Percentiles rank a stretch among this genome's conserved stretches.
These are phyloP conservation scores for Hiodon alosoides DNA, from an alignment of 2,113 vertebrate genomes.

Conservation along the genomic window DNA sequence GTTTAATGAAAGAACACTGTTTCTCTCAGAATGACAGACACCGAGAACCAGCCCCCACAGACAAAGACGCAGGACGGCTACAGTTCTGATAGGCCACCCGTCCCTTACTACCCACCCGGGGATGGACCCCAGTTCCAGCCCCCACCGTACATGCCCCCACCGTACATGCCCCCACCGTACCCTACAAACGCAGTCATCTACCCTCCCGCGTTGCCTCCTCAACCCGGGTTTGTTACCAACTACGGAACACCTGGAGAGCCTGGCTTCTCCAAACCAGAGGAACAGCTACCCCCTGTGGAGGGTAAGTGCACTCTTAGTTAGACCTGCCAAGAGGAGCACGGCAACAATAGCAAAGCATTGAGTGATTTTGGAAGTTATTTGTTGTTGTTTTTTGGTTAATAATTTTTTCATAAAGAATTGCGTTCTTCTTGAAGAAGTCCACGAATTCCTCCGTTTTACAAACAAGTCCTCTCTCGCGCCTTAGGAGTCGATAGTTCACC, in stretches of 20 bases:
- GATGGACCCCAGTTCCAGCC: neutral
- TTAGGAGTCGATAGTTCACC: neutral
- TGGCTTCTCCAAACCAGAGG: conserved; percentile 16
- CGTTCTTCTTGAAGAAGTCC: too few species aligned
- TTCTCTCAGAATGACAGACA: conserved; percentile 41
- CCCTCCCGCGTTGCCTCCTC: neutral
- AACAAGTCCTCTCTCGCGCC: neutral
- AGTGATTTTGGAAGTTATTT: neutral
- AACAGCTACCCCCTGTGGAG: neutral
- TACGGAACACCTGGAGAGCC: conserved; percentile 4
- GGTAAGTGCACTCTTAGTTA: neutral
- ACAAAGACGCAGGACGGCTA: neutral
- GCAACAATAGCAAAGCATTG: neutral
- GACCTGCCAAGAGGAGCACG: neutral
- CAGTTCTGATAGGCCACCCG: neutral
- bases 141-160: conserved; percentile 36
- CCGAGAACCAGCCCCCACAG: neutral
- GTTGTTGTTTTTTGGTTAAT: too few species aligned
- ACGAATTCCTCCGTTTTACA: too few species aligned
- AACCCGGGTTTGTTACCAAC: neutral
- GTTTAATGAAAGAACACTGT: neutral
- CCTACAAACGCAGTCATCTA: conserved; percentile 15
- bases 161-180: conserved; percentile 43
- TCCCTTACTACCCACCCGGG: conserved; percentile 18
- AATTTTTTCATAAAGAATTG: too few species aligned